Percentiles rank a stretch among this genome's conserved stretches.
Conservation (phyloP, 64 coral and sea anemone species). For the Dendronephthya gigantea region DNA sequence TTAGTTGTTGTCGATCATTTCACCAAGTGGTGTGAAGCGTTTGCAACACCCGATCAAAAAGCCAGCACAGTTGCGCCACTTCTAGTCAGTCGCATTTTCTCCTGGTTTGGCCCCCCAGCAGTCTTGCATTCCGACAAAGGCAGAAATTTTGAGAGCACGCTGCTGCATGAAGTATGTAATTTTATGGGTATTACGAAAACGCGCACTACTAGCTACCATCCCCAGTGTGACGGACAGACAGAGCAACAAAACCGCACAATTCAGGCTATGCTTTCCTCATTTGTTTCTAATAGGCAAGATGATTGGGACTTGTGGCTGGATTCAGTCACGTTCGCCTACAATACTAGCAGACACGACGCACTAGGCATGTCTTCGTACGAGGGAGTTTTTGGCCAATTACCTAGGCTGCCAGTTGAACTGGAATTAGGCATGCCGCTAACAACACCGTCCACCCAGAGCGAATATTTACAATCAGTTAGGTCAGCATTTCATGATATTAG, state of each 20-base stretch:
- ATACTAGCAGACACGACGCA: neutral
- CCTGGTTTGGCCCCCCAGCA: neutral
- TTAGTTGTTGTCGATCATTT: neutral
- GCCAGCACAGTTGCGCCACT: neutral
- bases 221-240: neutral
- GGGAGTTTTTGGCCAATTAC: conserved; percentile 3
- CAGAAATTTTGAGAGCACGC: neutral
- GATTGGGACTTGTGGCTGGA: conserved; percentile 23
- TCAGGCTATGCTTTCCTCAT: neutral
- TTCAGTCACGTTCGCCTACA: neutral
- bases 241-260: neutral
- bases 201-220: neutral
- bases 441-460: neutral
- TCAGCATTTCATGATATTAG: neutral
- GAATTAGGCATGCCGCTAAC: neutral
- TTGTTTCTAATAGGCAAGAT: neutral
- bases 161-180: neutral
- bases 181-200: neutral
- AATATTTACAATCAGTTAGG: neutral
- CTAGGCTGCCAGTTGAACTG: neutral
- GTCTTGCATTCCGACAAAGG: neutral
- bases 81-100: neutral
- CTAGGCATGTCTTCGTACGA: neutral
- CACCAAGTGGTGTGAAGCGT: neutral
- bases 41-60: neutral